These are phyloP conservation scores for Notodonta ziczac DNA, from an alignment of 2,888 invertebrate species.

Conservation along the genomic window DNA sequence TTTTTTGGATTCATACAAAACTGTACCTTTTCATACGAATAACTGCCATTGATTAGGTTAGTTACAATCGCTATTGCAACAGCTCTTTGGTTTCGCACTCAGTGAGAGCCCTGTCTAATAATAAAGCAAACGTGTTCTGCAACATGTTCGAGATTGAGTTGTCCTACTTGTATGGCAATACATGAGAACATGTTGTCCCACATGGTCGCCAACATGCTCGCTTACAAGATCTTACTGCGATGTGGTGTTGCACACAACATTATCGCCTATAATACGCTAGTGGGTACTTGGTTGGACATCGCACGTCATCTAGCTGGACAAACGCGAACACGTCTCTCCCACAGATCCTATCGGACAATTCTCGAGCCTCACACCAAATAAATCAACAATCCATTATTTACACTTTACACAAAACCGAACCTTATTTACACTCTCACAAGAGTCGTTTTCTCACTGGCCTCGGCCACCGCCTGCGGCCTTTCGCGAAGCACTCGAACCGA, in stretches of 20 bases:
- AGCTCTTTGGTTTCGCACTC: conserved; percentile 78
- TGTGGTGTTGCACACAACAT: too few species aligned
- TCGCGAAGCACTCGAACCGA: conserved; percentile 41
- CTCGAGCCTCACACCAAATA: conserved; percentile 48
- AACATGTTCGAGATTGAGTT: not conserved
- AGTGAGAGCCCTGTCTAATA: conserved; percentile 32
- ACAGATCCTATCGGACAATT: conserved; percentile 20
- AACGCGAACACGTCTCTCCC: conserved; percentile 30
- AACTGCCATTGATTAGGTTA: conserved; percentile 26
- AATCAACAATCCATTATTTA: conserved; percentile 54
- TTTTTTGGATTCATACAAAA: conserved; percentile 12
- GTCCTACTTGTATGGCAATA: not conserved
- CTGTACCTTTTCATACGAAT: conserved; percentile 20
- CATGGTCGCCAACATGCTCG: not conserved
- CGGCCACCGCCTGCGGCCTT: conserved; percentile 44
- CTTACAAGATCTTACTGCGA: not conserved
- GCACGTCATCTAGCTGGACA: not conserved
- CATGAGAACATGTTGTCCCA: not conserved
- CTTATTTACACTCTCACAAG: conserved; percentile 65
- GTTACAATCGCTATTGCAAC: conserved; percentile 51
- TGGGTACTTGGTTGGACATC: not conserved
- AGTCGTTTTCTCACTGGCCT: conserved; percentile 59
- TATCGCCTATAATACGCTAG: too few species aligned
- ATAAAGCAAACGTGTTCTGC: not conserved
- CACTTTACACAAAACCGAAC: conserved; percentile 61